These are phyloP conservation scores for Amphipoea lucens DNA, from an alignment of 2,888 invertebrate genomes.

Conservation along the genomic window DNA sequence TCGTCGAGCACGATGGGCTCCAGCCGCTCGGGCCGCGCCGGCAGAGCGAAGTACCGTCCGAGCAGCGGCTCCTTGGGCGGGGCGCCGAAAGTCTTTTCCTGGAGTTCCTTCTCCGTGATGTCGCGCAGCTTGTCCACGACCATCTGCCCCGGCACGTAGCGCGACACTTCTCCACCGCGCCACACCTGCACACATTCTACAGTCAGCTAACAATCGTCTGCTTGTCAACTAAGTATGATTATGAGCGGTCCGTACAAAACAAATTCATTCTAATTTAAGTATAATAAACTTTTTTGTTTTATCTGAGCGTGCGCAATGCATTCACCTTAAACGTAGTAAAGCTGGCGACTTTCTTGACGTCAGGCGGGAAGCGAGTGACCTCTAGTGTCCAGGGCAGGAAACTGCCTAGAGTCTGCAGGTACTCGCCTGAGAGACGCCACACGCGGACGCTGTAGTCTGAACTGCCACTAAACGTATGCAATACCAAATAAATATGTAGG, in stretches of 20 bases:
- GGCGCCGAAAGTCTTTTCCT: conserved; percentile 88
- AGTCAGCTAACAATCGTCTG: not conserved
- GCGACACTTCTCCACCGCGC: conserved; percentile 87
- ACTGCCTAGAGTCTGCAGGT: conserved; percentile 94
- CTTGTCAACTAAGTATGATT: not conserved
- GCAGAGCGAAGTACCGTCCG: conserved; percentile 90
- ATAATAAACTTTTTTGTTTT: not conserved
- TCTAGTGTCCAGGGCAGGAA: conserved; percentile 91
- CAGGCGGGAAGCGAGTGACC: conserved; percentile 92
- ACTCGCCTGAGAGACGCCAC: conserved; percentile 93
- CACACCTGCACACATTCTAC: conserved; percentile 77
- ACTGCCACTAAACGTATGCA: conserved; percentile 88
- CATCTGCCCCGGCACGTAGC: conserved; percentile 88
- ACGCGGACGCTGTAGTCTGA: conserved; percentile 93
- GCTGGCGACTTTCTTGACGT: conserved; percentile 93
- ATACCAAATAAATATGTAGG: conserved; percentile 1
- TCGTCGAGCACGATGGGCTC: conserved; percentile 91
- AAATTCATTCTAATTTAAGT: not conserved
- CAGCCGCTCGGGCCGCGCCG: conserved; percentile 86
- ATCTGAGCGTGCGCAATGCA: not conserved
- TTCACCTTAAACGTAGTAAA: conserved; percentile 93
- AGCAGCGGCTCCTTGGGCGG: conserved; percentile 90
- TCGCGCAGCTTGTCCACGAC: conserved; percentile 82
- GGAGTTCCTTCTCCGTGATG: conserved; percentile 83
- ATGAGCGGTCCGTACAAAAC: not conserved